Evolutionary conservation across 2,797 vertebrate genomes (phyloP), one percentile per base, ranked within the genome.

Genomic region (Clamator glandarius): DNA sequence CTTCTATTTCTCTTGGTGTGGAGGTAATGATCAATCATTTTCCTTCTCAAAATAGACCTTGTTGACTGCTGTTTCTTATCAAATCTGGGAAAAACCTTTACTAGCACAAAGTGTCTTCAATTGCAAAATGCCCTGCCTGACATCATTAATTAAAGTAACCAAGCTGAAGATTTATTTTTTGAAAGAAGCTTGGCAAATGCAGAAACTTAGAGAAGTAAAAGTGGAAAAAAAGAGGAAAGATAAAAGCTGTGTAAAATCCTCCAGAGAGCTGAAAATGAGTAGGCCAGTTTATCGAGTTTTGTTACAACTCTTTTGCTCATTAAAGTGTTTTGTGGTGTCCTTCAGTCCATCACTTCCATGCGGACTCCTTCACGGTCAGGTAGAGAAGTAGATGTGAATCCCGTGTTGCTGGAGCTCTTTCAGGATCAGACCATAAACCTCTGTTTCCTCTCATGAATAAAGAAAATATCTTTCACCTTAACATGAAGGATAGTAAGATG

Each of bases 91-190:
- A 89, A 96, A 84, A 73, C 20, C 16, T 58, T 92, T 95, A 50
- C 42, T 46, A 83, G 59, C 54, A 86, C 51, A 81, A 88, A 87
- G 24, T 70, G 19, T 36, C 23, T 89, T 66, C 5, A 5, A 57
- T 29, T 90, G 28, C 29, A 92, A 62, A 94, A 59, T 75, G 25
- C 9, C 23, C 51, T 25, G 6, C 33, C 46, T 92, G 74, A 88
- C 76, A 92, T 73, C 54, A 82, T 86, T 93, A 95, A 93, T 92
- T 89, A 82, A 44, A 82, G 36, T 58, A 92, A 90, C 66, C 52
- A 93, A 77, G 48, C 8, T 55, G 62, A 89, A 94, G n/a, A 57
- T 68, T 63, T 66, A 2, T 28, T 68, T 72, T 74, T 75, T 79
- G 17, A 46, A 77, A 61, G 25, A 88, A 80, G 25, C 21, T 80